Evolutionary conservation across 1,140 invertebrate species (phyloP).

Genomic region (Bombus difficillimus): DNA sequence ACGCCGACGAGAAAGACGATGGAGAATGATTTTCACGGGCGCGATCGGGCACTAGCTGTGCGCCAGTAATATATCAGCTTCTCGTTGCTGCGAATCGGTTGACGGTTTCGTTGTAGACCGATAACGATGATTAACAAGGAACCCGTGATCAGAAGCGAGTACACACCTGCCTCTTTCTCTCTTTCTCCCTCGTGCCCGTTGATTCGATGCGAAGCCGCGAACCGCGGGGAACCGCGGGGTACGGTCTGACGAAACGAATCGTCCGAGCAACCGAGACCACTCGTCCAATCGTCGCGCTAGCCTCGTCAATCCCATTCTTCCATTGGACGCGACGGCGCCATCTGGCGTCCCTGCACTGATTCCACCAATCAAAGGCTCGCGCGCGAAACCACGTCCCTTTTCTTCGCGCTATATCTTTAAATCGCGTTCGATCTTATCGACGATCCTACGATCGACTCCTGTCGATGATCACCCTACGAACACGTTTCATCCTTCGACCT

Average conservation of each 20-base stretch:
- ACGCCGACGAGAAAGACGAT: neutral
- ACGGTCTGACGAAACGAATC: constrained; percentile 11
- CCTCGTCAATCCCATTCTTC: too few species aligned
- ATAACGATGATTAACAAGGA: constrained; percentile 38
- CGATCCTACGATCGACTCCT: neutral
- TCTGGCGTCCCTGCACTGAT: neutral
- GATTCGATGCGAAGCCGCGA: neutral
- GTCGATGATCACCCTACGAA: too few species aligned
- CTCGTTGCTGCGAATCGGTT: constrained; percentile 24
- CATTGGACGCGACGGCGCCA: constrained; percentile 30
- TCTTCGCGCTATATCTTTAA: neutral
- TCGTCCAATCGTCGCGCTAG: constrained; percentile 5
- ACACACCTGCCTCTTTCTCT: constrained; percentile 26
- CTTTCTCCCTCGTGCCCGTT: neutral
- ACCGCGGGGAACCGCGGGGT: too few species aligned
- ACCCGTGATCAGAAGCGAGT: constrained; percentile 27
- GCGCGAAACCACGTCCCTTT: constrained; percentile 20
- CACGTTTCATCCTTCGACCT: too few species aligned
- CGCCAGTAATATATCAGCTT: constrained; percentile 8
- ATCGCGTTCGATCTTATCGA: neutral
- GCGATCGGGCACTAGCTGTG: neutral
- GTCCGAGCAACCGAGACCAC: neutral
- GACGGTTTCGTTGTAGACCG: constrained; percentile 31
- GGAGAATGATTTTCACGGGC: neutral
- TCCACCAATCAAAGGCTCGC: constrained; percentile 33